Evolutionary conservation across 2,888 invertebrate genomes (phyloP), one percentile per base, ranked within the genome.

Genomic region (Orthosia cruda): DNA sequence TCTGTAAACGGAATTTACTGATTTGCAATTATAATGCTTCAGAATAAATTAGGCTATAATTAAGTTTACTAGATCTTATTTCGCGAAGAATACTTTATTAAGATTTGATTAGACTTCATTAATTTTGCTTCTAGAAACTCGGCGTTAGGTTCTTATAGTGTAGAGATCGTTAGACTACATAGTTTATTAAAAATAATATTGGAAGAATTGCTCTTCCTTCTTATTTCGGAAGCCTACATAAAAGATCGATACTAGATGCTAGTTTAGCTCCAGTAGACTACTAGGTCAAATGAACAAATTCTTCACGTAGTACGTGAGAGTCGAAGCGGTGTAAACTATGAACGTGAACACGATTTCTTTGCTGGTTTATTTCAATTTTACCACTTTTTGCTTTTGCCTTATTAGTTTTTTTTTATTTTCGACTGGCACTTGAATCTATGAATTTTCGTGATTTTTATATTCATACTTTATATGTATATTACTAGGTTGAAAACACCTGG

Each of bases 231-330:
- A 59, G 20, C 32, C 50, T 52, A 32, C 18, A 45, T 63, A 49
- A 40, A 58, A 13, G 23, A 58, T 71, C 69, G 45, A 68, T 74
- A 68, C 47, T 40, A 13, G 16, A 9, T 32, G 63, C 16, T 61
- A 67, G 62, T 84, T 81, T 84, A 76, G 81, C 57, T 58, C 58
- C 58, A 16, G 18, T 57, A 13, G 47, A 58, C 18, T 73, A 71
- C 68, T 77, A 61, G 76, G 68, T 74, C 64, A 84, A 82, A 85
- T 80, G 67, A 84, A 84, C 76, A 81, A 85, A 84, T 77, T 66
- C 72, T 77, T 81, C 63, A 59, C 62, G 49, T 63, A 40, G 57
- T 74, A 81, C 76, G 70, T 68, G 85, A 73, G 47, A 68, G 68
- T 71, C 65, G 47, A 50, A 15, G 59, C 13, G 20, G 66, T 55